Percentiles rank a stretch among this genome's conserved stretches.
Evolutionary conservation across 1,140 invertebrate species (phyloP).

Genomic region (Zaprionus ornatus): DNA sequence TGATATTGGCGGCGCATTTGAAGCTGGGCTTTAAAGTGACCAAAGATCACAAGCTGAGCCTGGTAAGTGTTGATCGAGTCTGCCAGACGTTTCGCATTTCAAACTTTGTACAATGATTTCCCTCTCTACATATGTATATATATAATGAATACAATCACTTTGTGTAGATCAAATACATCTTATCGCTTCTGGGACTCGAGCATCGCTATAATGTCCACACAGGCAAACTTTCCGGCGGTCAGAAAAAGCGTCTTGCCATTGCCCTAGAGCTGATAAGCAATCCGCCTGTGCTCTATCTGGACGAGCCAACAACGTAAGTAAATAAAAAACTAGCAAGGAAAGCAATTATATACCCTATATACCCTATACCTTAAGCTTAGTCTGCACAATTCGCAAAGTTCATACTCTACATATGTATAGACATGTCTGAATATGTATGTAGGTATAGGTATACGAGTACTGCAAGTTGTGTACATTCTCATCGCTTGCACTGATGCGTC

Average conservation of each 20-base stretch:
- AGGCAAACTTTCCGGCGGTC: constrained; percentile 92
- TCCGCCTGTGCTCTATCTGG: constrained; percentile 95
- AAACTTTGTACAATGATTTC: neutral
- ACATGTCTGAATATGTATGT: neutral
- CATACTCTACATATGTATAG: neutral
- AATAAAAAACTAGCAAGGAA: constrained; percentile 22
- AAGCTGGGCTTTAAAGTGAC: constrained; percentile 90
- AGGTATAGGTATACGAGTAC: neutral
- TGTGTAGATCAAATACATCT: constrained; percentile 87
- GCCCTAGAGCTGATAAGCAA: constrained; percentile 94
- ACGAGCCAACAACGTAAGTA: constrained; percentile 95
- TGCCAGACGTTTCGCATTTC: neutral
- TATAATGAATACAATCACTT: neutral
- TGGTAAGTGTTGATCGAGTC: constrained; percentile 51
- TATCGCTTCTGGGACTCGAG: constrained; percentile 88
- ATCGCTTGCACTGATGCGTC: neutral
- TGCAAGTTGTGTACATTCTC: neutral
- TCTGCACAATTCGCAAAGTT: neutral
- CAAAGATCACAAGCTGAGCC: constrained; percentile 66
- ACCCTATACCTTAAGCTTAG: neutral
- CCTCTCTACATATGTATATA: neutral
- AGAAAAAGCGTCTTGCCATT: constrained; percentile 94
- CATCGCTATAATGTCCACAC: constrained; percentile 88
- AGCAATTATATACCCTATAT: neutral
- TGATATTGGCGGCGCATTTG: constrained; percentile 92